These are phyloP conservation scores for cattle (Bos taurus) DNA, from an alignment of 2,113 vertebrate species.

Conservation along the genomic window DNA sequence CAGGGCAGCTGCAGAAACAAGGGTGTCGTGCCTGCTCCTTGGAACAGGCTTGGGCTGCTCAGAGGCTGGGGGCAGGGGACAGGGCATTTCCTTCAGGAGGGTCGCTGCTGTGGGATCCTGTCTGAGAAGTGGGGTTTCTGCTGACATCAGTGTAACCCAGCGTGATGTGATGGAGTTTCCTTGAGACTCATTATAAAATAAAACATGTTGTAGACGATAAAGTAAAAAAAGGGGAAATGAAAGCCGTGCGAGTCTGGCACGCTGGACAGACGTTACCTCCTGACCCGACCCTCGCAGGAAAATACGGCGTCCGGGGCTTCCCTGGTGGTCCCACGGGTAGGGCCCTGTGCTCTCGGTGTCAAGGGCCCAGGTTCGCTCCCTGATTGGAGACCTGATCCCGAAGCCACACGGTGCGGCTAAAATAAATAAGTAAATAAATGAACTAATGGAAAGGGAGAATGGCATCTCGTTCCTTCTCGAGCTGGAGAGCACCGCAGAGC, in stretches of 20 bases:
- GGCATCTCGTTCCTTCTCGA: not conserved
- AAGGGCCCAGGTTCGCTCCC: not conserved
- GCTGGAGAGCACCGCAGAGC: not conserved
- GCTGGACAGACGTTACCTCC: not conserved
- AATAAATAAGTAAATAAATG: not conserved
- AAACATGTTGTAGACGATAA: not conserved
- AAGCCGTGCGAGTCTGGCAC: not conserved
- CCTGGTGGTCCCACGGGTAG: rapidly evolving
- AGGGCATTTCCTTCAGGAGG: not conserved
- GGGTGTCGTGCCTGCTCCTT: rapidly evolving
- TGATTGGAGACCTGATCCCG: not conserved
- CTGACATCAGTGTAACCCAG: not conserved
- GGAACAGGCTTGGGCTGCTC: rapidly evolving
- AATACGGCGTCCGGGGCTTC: not conserved
- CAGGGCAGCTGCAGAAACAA: not conserved
- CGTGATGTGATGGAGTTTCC: not conserved
- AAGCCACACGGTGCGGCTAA: not conserved
- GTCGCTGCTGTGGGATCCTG: not conserved
- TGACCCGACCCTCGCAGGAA: rapidly evolving
- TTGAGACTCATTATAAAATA: not conserved
- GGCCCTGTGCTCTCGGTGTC: not conserved
- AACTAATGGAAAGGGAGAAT: not conserved
- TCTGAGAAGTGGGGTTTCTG: not conserved
- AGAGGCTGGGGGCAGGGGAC: rapidly evolving
- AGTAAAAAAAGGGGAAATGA: not conserved